Evolutionary conservation across 2,888 invertebrate genomes (phyloP), one percentile per base, ranked within the genome.

Genomic region (Timema podura): DNA sequence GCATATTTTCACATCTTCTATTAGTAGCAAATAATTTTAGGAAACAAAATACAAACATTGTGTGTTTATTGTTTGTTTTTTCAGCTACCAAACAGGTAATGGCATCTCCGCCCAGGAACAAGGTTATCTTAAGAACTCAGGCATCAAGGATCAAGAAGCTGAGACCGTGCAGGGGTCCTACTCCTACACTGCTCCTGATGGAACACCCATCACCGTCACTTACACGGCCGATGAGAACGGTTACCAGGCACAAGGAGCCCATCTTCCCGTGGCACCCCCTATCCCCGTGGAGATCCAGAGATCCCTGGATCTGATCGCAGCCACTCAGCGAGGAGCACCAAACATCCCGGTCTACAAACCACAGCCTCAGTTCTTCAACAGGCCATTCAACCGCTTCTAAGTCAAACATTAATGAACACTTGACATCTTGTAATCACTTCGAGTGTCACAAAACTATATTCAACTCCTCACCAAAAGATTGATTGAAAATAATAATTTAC

Each of bases 81-180:
- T 78, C 75, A 81, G 81, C 48, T 80, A 80, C 72, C 75, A 81
- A 70, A 82, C 82, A 71, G 79, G 79, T 67, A 77, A 79, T 47
- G 81, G 80, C 9, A 74, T 77, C 74, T 69, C 73, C 71, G 72
- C 87, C 0, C 86, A 90, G 75, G 91, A 91, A 77, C 84, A 85
- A 72, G 91, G 91, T 10, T 90, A 85, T 79, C 79, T 90, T 75
- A 91, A 90, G 82, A 89, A 90, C 77, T 82, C 87, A 48, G 90
- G 89, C 71, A 11, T 75, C 59, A 68, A 70, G 11, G 76, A 76
- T 13, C 75, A 72, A 10, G 71, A 68, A 68, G 73, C 71, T 6
- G 70, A 83, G 82, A 85, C 85, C 15, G 85, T 84, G 79, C 85
- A 86, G 79, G 86, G 86, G 45, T 84, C 83, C 0, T 86, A 84